phyloP scores from a whole-genome alignment of 2,888 invertebrate species.

The Hartigia nigra region DNA sequence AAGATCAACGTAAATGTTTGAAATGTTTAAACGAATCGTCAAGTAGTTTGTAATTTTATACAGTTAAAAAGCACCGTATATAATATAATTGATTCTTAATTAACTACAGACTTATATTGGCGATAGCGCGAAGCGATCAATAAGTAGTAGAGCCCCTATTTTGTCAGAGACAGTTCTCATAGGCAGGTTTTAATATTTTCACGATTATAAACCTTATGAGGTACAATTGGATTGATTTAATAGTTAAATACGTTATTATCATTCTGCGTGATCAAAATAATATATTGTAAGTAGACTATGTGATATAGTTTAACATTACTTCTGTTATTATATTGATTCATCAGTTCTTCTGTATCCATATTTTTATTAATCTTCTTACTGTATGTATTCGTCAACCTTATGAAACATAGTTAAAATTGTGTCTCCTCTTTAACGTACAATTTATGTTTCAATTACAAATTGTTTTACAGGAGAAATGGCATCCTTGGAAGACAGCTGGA shows the following conservation, averaged over 20 bases:
- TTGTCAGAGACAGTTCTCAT: constrained; percentile 22
- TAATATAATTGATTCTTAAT: neutral
- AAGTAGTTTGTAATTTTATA: neutral
- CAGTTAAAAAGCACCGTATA: neutral
- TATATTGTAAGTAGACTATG: neutral
- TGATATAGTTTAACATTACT: neutral
- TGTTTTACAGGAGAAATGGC: constrained; percentile 44
- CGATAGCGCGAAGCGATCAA: constrained; percentile 37
- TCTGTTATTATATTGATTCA: neutral
- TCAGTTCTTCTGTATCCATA: neutral
- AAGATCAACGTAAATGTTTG: neutral
- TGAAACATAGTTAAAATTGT: neutral
- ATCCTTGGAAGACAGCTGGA: constrained; percentile 61
- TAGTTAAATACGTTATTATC: neutral
- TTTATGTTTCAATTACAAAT: neutral
- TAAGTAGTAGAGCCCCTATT: constrained; percentile 38
- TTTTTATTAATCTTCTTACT: neutral
- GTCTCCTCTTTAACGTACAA: neutral
- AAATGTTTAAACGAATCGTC: too few species aligned
- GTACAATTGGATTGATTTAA: neutral
- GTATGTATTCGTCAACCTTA: neutral
- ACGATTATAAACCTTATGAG: neutral
- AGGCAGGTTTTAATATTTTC: neutral
- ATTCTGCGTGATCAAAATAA: neutral
- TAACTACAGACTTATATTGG: constrained; percentile 15